Conservation (phyloP, 2,888 invertebrate species). For the Salpingus planirostris region DNA sequence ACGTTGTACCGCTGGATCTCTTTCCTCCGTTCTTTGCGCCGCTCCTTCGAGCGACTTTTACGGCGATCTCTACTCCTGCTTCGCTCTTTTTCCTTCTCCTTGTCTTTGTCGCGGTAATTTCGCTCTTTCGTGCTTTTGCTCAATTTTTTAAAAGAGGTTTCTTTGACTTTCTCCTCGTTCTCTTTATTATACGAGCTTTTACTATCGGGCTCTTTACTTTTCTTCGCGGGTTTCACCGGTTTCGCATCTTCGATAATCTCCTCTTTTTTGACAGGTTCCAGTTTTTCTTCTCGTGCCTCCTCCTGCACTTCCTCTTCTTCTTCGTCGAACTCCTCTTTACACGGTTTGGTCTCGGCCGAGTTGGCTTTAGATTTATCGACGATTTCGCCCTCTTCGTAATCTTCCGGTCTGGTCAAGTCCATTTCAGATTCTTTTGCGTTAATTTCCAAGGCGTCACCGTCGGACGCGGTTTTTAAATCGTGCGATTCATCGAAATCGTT, state of each 20-base stretch:
- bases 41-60: slow-evolving; percentile 30
- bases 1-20: slow-evolving; percentile 80
- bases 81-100: slow-evolving; percentile 37
- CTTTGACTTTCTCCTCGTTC: slow-evolving; percentile 36
- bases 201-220: slow-evolving; percentile 39
- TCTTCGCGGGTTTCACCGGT: slow-evolving; percentile 43
- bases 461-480: slow-evolving; percentile 37
- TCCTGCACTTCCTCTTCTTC: slow-evolving; percentile 27
- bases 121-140: slow-evolving; percentile 68
- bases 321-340: slow-evolving; percentile 26
- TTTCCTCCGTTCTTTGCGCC: slow-evolving; percentile 49
- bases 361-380: slow-evolving; percentile 37
- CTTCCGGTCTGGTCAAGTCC: slow-evolving; percentile 40
- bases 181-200: slow-evolving; percentile 45
- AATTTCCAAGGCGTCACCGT: slow-evolving; percentile 40
- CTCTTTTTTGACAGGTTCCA: too few species aligned
- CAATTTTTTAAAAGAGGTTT: slow-evolving; percentile 67
- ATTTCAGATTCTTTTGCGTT: slow-evolving; percentile 43
- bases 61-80: slow-evolving; percentile 20
- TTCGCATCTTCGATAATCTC: too few species aligned
- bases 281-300: slow-evolving; percentile 33
- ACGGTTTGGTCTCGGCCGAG: slow-evolving; percentile 4
- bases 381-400: slow-evolving; percentile 52
- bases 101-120: slow-evolving; percentile 63
- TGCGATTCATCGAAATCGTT: slow-evolving; percentile 54